phyloP scores from a whole-genome alignment of 2,113 vertebrate species.

The Pomatorhinus ruficollis region DNA sequence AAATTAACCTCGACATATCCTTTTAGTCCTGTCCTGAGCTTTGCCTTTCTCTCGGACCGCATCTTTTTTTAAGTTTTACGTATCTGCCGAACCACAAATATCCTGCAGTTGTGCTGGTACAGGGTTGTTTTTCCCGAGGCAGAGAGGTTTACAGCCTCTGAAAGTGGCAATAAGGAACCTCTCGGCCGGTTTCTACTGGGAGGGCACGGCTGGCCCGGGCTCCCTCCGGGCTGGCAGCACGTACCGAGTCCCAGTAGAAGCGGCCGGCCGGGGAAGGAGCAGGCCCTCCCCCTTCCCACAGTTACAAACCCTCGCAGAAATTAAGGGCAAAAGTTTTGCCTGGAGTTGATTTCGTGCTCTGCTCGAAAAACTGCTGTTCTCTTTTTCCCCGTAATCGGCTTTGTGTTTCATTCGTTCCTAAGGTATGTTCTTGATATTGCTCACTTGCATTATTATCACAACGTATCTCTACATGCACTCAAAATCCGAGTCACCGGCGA shows the following conservation, averaged over 20 bases:
- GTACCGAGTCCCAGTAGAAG: neutral
- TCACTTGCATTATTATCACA: conserved; percentile 55
- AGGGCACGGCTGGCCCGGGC: too few species aligned
- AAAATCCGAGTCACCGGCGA: conserved; percentile 16
- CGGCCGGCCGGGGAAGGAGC: neutral
- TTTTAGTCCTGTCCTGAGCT: neutral
- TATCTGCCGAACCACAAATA: neutral
- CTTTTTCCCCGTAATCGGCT: conserved; percentile 42
- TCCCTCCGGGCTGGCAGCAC: neutral
- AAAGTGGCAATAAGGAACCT: neutral
- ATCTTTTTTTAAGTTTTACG: fast-evolving
- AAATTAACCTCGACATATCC: neutral
- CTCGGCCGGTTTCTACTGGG: neutral
- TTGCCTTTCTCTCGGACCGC: neutral
- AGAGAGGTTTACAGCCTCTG: neutral
- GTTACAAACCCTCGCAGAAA: neutral
- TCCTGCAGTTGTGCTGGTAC: neutral
- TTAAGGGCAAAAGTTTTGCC: conserved; percentile 21
- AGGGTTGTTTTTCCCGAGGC: neutral
- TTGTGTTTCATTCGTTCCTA: conserved; percentile 62
- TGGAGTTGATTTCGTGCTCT: neutral
- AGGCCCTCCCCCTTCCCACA: neutral
- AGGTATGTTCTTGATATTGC: conserved; percentile 60
- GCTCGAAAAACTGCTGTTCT: conserved; percentile 39
- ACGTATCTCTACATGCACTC: conserved; percentile 28